These are phyloP conservation scores for Orbicella faveolata DNA, from an alignment of 64 coral and sea anemone species.

Conservation along the genomic window DNA sequence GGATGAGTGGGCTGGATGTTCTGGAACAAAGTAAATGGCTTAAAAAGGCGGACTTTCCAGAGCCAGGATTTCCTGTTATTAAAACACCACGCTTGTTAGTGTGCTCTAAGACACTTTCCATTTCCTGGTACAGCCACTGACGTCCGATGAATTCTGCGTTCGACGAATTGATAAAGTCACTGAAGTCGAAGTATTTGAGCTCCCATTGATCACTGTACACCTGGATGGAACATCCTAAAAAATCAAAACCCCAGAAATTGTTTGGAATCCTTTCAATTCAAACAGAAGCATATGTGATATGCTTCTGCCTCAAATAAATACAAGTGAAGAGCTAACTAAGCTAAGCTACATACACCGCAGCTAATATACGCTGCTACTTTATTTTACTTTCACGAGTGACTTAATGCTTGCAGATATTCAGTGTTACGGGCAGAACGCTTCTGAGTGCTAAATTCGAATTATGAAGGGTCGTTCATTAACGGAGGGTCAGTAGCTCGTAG, in stretches of 20 bases:
- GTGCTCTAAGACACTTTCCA: conserved; percentile 30
- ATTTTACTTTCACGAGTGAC: too few species aligned
- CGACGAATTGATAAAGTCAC: conserved; percentile 49
- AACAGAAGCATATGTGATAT: too few species aligned
- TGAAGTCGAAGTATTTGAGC: conserved; percentile 79
- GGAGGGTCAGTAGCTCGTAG: too few species aligned
- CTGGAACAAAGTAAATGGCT: conserved; percentile 81
- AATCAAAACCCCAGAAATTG: not conserved
- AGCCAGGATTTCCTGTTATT: conserved; percentile 87
- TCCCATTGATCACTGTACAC: conserved; percentile 10
- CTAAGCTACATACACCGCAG: too few species aligned
- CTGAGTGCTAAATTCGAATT: too few species aligned
- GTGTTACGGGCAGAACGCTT: too few species aligned
- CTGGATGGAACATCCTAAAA: conserved; percentile 36
- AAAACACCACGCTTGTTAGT: conserved; percentile 47
- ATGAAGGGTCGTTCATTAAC: too few species aligned
- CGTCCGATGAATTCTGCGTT: conserved; percentile 76
- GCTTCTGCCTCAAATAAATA: too few species aligned
- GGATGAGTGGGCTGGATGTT: conserved; percentile 63
- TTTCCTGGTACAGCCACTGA: conserved; percentile 74
- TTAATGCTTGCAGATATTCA: too few species aligned
- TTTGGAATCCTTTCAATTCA: too few species aligned
- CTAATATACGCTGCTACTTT: too few species aligned
- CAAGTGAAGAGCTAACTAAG: too few species aligned
- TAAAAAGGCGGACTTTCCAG: conserved; percentile 88